A percentile compares a stretch with the other conserved stretches of the same genome.
Evolutionary conservation across 2,888 invertebrate genomes (phyloP).

Genomic region (Rosalia funebris): DNA sequence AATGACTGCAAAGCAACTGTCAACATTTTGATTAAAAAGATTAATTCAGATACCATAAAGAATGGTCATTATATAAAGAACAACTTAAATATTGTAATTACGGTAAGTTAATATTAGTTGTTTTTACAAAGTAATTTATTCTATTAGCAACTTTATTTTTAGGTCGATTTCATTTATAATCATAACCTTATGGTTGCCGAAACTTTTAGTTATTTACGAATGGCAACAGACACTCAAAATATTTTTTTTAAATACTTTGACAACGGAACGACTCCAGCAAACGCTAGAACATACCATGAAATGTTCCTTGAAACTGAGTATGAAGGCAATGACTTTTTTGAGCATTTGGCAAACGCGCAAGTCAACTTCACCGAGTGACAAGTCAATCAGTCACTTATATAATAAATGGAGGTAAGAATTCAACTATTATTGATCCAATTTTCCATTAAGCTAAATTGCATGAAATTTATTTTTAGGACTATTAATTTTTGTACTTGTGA

Average conservation of each 20-base stretch:
- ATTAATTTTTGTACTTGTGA: background rate
- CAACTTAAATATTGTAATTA: slow-evolving; percentile 6
- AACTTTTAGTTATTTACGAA: background rate
- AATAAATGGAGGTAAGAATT: slow-evolving; percentile 26
- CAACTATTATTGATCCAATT: background rate
- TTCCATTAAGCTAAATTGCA: background rate
- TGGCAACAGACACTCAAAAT: slow-evolving; percentile 7
- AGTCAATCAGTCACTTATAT: slow-evolving; percentile 28
- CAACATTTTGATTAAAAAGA: slow-evolving; percentile 9
- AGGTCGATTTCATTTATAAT: background rate
- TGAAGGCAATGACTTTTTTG: slow-evolving; percentile 8
- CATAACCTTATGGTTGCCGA: background rate
- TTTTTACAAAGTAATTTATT: background rate
- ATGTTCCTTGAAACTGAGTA: slow-evolving; percentile 25
- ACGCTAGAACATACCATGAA: slow-evolving; percentile 32
- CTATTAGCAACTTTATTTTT: background rate
- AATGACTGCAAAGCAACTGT: slow-evolving; percentile 7
- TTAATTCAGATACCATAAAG: slow-evolving; percentile 9
- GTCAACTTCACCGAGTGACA: slow-evolving; percentile 28
- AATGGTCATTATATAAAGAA: slow-evolving; percentile 9
- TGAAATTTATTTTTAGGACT: slow-evolving; percentile 8
- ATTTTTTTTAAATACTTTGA: slow-evolving; percentile 34
- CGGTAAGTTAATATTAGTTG: background rate
- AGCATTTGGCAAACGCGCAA: slow-evolving; percentile 25
- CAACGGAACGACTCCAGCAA: slow-evolving; percentile 26